Conservation (phyloP, 1,140 invertebrate genomes). For the Sitodiplosis mosellana region DNA sequence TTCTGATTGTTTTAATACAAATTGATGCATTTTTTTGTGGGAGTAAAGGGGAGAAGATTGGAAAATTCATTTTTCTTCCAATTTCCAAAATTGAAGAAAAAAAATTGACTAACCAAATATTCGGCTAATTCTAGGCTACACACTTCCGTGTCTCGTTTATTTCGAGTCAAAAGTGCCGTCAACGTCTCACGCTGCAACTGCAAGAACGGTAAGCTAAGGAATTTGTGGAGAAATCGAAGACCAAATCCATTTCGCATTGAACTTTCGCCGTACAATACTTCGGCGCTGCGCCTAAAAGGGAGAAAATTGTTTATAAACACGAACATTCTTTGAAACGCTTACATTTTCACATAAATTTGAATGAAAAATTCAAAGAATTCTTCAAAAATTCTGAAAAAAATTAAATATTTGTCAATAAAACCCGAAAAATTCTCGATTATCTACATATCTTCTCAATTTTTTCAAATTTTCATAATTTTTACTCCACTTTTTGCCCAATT, state of each 20-base stretch:
- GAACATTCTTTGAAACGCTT: too few species aligned
- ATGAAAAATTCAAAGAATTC: too few species aligned
- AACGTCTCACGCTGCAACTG: conserved; percentile 78
- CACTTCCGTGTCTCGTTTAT: conserved; percentile 62
- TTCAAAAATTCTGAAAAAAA: too few species aligned
- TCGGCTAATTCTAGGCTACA: conserved; percentile 69
- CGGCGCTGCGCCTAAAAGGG: conserved; percentile 24
- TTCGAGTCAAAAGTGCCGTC: conserved; percentile 72
- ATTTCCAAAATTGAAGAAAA: not conserved
- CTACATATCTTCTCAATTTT: too few species aligned
- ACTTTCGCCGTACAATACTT: conserved; percentile 74
- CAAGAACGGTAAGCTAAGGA: conserved; percentile 90
- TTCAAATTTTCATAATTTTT: too few species aligned
- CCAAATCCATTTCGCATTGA: conserved; percentile 97
- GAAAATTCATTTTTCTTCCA: not conserved
- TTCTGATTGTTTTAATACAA: not conserved
- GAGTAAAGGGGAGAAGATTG: too few species aligned
- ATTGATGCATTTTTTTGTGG: too few species aligned
- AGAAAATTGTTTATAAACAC: not conserved
- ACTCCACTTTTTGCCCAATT: too few species aligned
- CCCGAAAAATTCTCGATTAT: too few species aligned
- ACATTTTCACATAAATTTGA: too few species aligned
- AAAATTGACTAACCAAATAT: conserved; percentile 27
- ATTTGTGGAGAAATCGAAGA: conserved; percentile 83
- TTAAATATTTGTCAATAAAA: too few species aligned